phyloP scores from a whole-genome alignment of 2,113 vertebrate genomes.

The Actenoides lindsayi region DNA sequence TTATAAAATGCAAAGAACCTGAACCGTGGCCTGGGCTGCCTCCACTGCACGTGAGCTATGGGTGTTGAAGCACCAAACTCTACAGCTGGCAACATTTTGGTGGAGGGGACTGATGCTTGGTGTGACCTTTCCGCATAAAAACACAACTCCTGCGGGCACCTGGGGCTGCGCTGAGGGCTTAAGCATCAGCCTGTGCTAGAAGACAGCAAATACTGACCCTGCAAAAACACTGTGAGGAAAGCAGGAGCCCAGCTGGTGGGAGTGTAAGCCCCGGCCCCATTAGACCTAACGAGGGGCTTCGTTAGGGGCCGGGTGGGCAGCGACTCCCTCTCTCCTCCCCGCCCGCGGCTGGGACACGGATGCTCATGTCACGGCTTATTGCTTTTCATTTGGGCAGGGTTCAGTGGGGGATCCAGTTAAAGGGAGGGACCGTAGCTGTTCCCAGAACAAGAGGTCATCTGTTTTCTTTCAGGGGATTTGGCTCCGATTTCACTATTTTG shows the following conservation, averaged over 20 bases:
- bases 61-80: not conserved
- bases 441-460: constrained; percentile 65
- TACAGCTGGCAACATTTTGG: not conserved
- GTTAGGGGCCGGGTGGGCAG: not conserved
- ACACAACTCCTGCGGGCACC: not conserved
- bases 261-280: rapidly evolving
- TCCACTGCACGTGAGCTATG: rapidly evolving
- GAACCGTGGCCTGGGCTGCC: not conserved
- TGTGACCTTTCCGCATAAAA: not conserved
- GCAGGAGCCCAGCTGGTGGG: rapidly evolving
- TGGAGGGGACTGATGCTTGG: not conserved
- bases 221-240: not conserved
- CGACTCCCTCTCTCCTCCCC: not conserved
- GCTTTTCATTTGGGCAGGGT: not conserved
- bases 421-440: not conserved
- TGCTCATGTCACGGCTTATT: not conserved
- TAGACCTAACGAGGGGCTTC: not conserved
- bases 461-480: constrained; percentile 65
- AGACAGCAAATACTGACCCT: not conserved
- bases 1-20: not conserved
- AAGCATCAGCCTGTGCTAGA: not conserved
- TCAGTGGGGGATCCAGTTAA: not conserved
- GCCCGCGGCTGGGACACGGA: rapidly evolving
- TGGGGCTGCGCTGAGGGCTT: not conserved
- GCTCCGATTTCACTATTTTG: constrained; percentile 3